These are phyloP conservation scores for Ichneumoninae sp. DNA, from an alignment of 2,888 invertebrate species.

Conservation along the genomic window DNA sequence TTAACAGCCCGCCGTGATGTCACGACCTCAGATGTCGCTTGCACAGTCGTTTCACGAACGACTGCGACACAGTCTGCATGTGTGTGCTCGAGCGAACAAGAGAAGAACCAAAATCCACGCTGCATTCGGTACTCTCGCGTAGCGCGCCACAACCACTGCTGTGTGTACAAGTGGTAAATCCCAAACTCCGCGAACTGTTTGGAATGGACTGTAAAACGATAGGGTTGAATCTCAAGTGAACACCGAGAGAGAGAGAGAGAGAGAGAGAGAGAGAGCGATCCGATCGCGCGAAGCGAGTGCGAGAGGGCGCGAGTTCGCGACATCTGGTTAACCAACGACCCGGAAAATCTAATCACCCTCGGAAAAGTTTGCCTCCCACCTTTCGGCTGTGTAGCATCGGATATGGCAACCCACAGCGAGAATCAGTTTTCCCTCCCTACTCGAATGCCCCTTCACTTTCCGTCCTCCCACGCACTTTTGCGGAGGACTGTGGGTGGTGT, in stretches of 20 bases:
- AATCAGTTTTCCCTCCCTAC: background rate
- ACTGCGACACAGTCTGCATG: constrained; percentile 31
- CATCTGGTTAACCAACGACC: constrained; percentile 66
- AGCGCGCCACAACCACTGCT: background rate
- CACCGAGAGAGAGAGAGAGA: constrained; percentile 21
- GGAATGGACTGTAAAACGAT: constrained; percentile 65
- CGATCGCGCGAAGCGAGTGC: constrained; percentile 14
- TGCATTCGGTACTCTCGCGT: constrained; percentile 10
- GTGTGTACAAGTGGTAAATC: constrained; percentile 53
- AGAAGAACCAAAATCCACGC: constrained; percentile 19
- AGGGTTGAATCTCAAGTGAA: constrained; percentile 51
- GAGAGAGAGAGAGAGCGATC: constrained; percentile 5
- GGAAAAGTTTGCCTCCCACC: constrained; percentile 44
- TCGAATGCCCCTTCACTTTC: background rate
- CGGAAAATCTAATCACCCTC: constrained; percentile 63
- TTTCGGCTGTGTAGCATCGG: constrained; percentile 16
- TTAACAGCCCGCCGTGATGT: constrained; percentile 56
- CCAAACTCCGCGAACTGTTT: constrained; percentile 59
- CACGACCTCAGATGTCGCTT: constrained; percentile 58
- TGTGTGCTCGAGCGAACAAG: constrained; percentile 14
- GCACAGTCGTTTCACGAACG: constrained; percentile 53
- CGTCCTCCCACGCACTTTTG: constrained; percentile 20
- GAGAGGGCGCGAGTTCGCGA: constrained; percentile 49
- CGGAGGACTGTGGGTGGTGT: background rate
- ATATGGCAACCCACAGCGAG: constrained; percentile 26